Evolutionary conservation across 2,113 vertebrate genomes (phyloP), one percentile per base, ranked within the genome.

Genomic region (Hyla sarda): DNA sequence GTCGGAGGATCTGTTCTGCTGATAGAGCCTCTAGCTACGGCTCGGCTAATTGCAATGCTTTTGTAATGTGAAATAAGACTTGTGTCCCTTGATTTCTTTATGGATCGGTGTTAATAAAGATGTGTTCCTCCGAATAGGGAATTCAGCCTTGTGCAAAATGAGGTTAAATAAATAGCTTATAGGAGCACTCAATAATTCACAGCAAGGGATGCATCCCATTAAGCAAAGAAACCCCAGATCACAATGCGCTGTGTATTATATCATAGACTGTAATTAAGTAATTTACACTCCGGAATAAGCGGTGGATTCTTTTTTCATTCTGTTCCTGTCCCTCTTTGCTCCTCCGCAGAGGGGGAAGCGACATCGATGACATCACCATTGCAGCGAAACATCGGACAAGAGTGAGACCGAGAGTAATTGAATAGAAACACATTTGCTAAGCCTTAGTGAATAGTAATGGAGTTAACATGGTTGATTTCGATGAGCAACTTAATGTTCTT

Each of bases 91-190:
- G 83, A 88, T 89, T 87, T 86, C 84, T 87, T 81, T 87, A 88
- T 85, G 88, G 79, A 82, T 12, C 88, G 89, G 87, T 0, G 0
- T 81, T 81, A 87, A 86, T 76, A 71, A 90, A 90, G 79, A 85
- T 88, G 85, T 0, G 1, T 79, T 9, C 65, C 0, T 58, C 87
- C 85, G 88, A 84, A 21, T 79, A 54, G 89, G 87, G 89, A 91
- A 89, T 84, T 86, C 88, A 88, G 89, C 87, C 11, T 0, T 90
- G 87, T 89, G 88, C 41, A 12, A 89, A 91, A 89, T 80, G 84
- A 88, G 90, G 91, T 90, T 88, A 89, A 91, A 90, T 60, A 89
- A 91, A 90, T 83, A 90, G 89, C 90, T 90, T 82, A 71, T 23
- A 72, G 89, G 89, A 88, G 45, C 0, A 1, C 47, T 52, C 4